Evolutionary conservation across 2,113 vertebrate genomes (phyloP).

Genomic region (Pardalotus punctatus): DNA sequence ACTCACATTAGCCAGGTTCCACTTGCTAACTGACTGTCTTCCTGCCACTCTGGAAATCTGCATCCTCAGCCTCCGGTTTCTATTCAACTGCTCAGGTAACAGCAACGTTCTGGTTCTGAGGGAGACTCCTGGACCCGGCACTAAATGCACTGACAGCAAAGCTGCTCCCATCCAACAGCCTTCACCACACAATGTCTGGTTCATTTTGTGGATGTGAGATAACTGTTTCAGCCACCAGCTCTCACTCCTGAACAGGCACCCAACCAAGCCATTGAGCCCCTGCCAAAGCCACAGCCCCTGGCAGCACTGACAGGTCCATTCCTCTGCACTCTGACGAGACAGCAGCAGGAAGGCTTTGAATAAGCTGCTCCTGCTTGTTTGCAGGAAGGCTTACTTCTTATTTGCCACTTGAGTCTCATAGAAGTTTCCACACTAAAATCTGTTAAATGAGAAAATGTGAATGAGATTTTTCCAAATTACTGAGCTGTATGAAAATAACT

Average conservation of each 20-base stretch:
- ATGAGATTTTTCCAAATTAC: background rate
- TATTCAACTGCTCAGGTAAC: background rate
- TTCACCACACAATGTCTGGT: background rate
- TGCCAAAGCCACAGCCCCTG: background rate
- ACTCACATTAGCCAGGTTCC: background rate
- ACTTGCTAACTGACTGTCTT: background rate
- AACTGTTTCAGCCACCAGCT: background rate
- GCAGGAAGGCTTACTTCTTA: background rate
- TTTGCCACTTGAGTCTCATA: background rate
- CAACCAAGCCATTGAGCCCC: background rate
- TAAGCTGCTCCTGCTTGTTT: too few species aligned
- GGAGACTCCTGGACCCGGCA: background rate
- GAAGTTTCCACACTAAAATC: background rate
- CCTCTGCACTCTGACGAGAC: background rate
- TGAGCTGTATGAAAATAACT: background rate
- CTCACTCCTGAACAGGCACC: background rate
- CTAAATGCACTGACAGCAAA: background rate
- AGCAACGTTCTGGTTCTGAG: background rate
- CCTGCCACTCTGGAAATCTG: background rate
- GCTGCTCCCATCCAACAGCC: background rate
- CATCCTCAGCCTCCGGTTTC: background rate
- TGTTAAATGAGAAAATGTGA: background rate
- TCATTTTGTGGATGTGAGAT: fast-evolving
- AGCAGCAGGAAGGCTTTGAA: too few species aligned
- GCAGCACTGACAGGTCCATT: background rate